Base-by-base conservation (phyloP, 1,140 invertebrate species). In the Tigriopus japonicus region DNA sequence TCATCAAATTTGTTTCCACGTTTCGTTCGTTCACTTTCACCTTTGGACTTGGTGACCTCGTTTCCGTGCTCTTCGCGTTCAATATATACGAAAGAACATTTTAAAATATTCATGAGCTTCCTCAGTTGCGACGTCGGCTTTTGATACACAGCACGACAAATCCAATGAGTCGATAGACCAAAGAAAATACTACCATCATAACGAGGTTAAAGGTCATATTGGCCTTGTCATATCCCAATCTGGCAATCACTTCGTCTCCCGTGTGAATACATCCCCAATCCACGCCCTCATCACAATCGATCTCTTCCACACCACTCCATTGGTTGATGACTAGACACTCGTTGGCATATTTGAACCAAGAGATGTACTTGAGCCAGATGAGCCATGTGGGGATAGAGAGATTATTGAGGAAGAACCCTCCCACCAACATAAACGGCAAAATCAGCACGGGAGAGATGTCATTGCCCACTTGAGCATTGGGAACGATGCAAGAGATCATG, bases 351-450 rank as follows among this genome's bases (percentile, higher is more conserved):
- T 84, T 80, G 73, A 97, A 95, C 89, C 93, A 97, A 0, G 90
- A 95, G n/a, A 96, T 70, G 71, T 92, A 88, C 14, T 87, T 87
- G 58, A 96, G 72, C 88, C 91, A 95, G 56, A 81, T 76, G 56
- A 97, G 84, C 68, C 92, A 96, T 0, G 75, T 70, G 0, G 91
- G 92, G 21, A 94, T 80, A 0, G 88, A 89, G 1, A 80, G 81
- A 19, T 81, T 81, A 69, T 96, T 96, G n/a, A 98, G 73, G 71
- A 95, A 96, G 73, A 95, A 97, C 49, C 93, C 93, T 55, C 90
- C 91, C 70, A 96, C 95, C 13, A 96, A 72, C 70, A 97, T 75
- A 69, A 97, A 85, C 0, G 92, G 91, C 62, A 95, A 87, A 53
- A 95, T 81, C 19, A 94, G 75, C 1, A 91, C 86, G 14, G 90